Base-by-base conservation (phyloP, 1,140 invertebrate genomes). In the Drosophila sechellia region DNA sequence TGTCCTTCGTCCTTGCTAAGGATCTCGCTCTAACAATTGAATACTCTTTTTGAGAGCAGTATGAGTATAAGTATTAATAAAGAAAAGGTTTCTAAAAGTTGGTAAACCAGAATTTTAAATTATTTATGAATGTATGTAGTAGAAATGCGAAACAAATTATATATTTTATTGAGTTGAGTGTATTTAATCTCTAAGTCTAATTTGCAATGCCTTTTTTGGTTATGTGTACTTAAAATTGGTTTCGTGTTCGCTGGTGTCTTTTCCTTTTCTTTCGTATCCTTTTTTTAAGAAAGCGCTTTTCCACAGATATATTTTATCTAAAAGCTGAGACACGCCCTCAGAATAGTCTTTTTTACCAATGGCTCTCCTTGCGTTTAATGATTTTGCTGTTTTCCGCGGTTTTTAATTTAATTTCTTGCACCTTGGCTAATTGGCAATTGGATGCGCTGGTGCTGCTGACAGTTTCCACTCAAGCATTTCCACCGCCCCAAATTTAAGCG, bases 371-470 rank as follows among this genome's bases (percentile, higher is more conserved):
- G 37, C 11, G 0, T 13, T 48, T 48, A 13, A 11, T 48, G 17
- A 15, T 52, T 39, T 15, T 0, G 4, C 5, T 37, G 27, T 46
- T 75, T 78, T 58, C 42, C 49, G 59, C 39, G 45, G 48, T 49
- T 63, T 49, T 77, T 83, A 50, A 76, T 61, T 77, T 61, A 15
- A 68, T 77, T 59, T 81, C 43, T 75, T 87, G 65, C 79, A 87
- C 81, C 83, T 86, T 86, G 65, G 54, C 81, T 87, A 86, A 86
- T 86, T 86, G 79, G 64, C 70, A 76, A 87, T 78, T 79, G 55
- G 75, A 77, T 69, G 72, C 77, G 77, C 72, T 64, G 50, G 68
- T 84, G 80, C 39, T 50, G 68, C 45, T 86, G 77, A 85, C 75
- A 71, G 74, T 48, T 57, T 31, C 63, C 37, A 72, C 59, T 66